Evolutionary conservation across 2,797 vertebrate species (phyloP), one percentile per base, ranked within the genome.

Genomic region (Pseudochirops corinnae): DNA sequence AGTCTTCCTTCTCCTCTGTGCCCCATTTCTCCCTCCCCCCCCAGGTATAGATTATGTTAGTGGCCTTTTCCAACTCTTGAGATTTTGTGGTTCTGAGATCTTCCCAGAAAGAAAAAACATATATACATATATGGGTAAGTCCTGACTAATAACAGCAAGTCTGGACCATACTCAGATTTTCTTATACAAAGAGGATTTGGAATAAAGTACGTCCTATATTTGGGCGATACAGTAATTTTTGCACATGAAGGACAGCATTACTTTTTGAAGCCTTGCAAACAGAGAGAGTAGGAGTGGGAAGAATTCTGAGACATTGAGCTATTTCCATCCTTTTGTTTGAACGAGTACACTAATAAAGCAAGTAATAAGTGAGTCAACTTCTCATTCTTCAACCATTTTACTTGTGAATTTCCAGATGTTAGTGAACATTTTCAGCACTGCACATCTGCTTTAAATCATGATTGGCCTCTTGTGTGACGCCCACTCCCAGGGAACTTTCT

Each of bases 211-310:
- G 46, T 21, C 21, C 74, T 82, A 82, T 46, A 82, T 82, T 82
- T 82, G 74, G 74, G 46, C 21, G 26, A 87, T 93, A 62, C 94
- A 39, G 1, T 90, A 56, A 62, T 92, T 94, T 95, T 94, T 94
- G 95, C 92, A 33, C 94, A 67, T 39, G 92, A 91, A 96, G 93
- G 94, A 90, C 5, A 14, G 94, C 67, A n/a, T 50, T 74, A 0
- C 91, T 56, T 92, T 93, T 56, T 90, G 57, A 74, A 96, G 97
- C 97, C 95, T 98, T 97, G 97, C 12, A 91, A 90, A 57, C 74
- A 90, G 94, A 55, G 92, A 93, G 93, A 94, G 96, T 82, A 90
- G 95, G 97, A 97, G 95, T 94, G 90, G 90, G 55, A 87, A 94
- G 55, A 87, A 94, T 93, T 82, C 94, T 92, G 94, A 95, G 90